Conservation (phyloP, 37 sponge, comb jelly and placozoan genomes). For the Ianthella basta region DNA sequence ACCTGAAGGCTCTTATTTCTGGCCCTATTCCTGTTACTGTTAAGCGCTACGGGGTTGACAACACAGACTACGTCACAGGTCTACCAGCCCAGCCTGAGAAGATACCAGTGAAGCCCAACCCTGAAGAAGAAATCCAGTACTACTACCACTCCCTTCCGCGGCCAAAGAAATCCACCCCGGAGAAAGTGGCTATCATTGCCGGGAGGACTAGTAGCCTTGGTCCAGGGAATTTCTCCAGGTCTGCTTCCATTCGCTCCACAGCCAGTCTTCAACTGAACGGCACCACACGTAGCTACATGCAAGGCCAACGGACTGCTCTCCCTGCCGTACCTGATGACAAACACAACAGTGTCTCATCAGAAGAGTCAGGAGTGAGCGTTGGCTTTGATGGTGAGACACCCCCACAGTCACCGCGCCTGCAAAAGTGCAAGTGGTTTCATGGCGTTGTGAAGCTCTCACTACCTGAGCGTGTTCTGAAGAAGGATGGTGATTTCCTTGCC, state of each 20-base stretch:
- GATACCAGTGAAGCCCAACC: background rate
- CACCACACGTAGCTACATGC: background rate
- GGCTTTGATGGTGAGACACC: conserved; percentile 71
- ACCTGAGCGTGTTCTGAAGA: conserved; percentile 57
- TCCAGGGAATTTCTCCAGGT: background rate
- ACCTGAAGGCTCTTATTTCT: conserved; percentile 2
- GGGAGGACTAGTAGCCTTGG: background rate
- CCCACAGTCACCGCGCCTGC: conserved; percentile 58
- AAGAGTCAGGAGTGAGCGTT: conserved; percentile 79
- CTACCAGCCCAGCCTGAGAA: conserved; percentile 2
- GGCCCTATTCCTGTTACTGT: conserved; percentile 13
- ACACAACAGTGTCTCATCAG: conserved; percentile 65
- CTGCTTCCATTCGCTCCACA: conserved; percentile 8
- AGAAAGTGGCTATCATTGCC: conserved; percentile 20
- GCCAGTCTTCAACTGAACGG: too few species aligned
- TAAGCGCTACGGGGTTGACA: conserved; percentile 39
- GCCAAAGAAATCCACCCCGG: conserved; percentile 29
- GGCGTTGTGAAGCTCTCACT: conserved; percentile 53
- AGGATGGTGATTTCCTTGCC: conserved; percentile 85
- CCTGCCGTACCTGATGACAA: conserved; percentile 4
- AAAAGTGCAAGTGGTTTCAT: conserved; percentile 84
- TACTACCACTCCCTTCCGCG: conserved; percentile 22
- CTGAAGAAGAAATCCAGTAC: conserved; percentile 12
- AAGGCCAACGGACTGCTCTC: background rate
- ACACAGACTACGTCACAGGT: conserved; percentile 29